These are phyloP conservation scores for Leptonema lineaticorne DNA, from an alignment of 1,140 invertebrate genomes.

Conservation along the genomic window DNA sequence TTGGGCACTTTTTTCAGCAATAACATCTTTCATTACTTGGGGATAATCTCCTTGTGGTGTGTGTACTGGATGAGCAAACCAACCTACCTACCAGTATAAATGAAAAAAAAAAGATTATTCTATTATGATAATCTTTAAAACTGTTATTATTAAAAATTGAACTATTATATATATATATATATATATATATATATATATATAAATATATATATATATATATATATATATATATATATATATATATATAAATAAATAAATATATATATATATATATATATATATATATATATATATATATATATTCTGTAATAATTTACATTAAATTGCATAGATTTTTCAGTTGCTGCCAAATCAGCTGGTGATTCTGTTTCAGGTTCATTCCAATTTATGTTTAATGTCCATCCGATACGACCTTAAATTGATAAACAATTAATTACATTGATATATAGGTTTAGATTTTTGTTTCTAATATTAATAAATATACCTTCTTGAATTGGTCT, in stretches of 20 bases:
- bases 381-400: slow-evolving; percentile 54
- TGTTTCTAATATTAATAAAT: background rate
- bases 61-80: slow-evolving; percentile 44
- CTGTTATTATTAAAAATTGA: slow-evolving; percentile 49
- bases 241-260: no score
- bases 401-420: slow-evolving; percentile 53
- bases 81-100: slow-evolving; percentile 42
- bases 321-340: slow-evolving; percentile 50
- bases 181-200: slow-evolving; percentile 47
- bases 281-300: no score
- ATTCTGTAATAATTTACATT: slow-evolving; percentile 40
- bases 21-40: slow-evolving; percentile 57
- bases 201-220: background rate
- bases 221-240: no score
- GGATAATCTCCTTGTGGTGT: slow-evolving; percentile 63
- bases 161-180: no score
- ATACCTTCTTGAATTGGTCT: slow-evolving; percentile 59
- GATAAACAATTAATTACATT: slow-evolving; percentile 23
- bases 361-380: slow-evolving; percentile 50
- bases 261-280: slow-evolving; percentile 36
- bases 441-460: background rate
- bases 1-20: slow-evolving; percentile 56
- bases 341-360: slow-evolving; percentile 51
- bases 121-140: slow-evolving; percentile 50
- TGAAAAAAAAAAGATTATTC: slow-evolving; percentile 53